These are phyloP conservation scores for Gadopsis marmoratus DNA, from an alignment of 2,797 vertebrate genomes.

Conservation along the genomic window DNA sequence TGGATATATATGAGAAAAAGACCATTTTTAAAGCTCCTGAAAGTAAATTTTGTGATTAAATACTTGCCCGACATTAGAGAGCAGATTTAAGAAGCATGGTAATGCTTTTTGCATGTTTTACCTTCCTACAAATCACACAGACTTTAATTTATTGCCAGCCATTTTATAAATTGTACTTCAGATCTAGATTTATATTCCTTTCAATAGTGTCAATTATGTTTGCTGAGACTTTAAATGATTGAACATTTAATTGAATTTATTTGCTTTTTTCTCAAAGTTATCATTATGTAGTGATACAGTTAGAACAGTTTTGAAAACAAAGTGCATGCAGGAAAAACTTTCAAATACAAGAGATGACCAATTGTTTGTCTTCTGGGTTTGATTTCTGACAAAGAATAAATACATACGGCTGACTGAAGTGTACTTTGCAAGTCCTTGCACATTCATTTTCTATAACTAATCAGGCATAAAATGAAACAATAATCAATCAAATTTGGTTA, in stretches of 20 bases:
- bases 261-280: neutral
- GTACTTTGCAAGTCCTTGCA: neutral
- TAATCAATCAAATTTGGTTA: neutral
- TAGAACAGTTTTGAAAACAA: neutral
- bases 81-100: neutral
- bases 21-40: neutral
- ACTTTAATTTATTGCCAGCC: neutral
- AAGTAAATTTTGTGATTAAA: neutral
- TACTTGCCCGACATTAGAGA: neutral
- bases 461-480: neutral
- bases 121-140: neutral
- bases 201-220: neutral
- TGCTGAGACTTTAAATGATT: neutral
- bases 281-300: neutral
- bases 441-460: neutral
- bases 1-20: neutral
- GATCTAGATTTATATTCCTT: neutral
- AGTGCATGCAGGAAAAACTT: neutral
- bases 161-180: neutral
- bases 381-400: neutral
- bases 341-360: neutral
- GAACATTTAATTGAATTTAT: neutral
- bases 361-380: slow-evolving; percentile 3
- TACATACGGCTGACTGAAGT: neutral
- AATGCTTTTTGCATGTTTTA: neutral